phyloP scores from a whole-genome alignment of 2,888 invertebrate species.

The Ormyrus pomaceus region DNA sequence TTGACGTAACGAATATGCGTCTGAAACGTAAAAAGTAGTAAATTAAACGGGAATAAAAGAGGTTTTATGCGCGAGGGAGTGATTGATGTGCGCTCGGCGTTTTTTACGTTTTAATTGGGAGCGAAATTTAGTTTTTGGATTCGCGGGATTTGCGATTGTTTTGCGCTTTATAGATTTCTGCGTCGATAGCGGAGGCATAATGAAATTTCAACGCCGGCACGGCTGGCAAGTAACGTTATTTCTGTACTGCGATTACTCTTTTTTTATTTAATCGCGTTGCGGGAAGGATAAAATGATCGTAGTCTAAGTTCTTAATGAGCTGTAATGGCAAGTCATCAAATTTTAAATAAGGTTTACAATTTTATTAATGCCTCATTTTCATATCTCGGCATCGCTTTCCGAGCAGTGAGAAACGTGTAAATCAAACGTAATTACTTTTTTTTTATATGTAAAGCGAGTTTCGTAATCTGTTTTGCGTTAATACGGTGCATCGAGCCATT shows the following conservation, averaged over 20 bases:
- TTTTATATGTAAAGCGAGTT: neutral
- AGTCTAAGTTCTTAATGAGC: neutral
- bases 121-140: no score
- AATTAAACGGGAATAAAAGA: neutral
- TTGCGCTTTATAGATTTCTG: no score
- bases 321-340: conserved; percentile 19
- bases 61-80: no score
- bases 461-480: conserved; percentile 36
- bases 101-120: no score
- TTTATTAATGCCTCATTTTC: conserved; percentile 35
- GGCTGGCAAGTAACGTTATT: neutral
- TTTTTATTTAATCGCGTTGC: neutral
- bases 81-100: no score
- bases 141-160: no score
- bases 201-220: neutral
- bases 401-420: conserved; percentile 4
- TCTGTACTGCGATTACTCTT: neutral
- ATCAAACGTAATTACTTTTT: conserved; percentile 33
- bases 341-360: conserved; percentile 33
- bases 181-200: neutral
- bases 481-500: conserved; percentile 25
- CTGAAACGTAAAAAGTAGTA: neutral
- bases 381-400: neutral
- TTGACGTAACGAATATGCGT: conserved; percentile 13
- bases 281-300: neutral